phyloP scores from a whole-genome alignment of 1,140 invertebrate species.

The Sogatella furcifera region DNA sequence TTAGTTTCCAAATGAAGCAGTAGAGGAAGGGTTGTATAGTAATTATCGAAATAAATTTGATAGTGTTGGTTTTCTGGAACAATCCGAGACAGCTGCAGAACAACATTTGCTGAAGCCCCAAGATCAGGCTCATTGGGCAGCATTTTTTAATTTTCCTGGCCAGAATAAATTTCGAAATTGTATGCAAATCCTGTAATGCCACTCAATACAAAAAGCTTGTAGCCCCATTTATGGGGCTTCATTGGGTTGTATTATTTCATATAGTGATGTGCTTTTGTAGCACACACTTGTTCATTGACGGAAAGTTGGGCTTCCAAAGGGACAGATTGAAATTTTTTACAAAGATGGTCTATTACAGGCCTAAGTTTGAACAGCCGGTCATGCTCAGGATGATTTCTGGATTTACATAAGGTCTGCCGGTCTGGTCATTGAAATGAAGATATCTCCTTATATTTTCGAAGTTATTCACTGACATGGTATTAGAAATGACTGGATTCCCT shows the following conservation, averaged over 20 bases:
- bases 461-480: conserved; percentile 10
- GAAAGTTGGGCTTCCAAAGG: conserved; percentile 8
- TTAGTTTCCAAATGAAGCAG: conserved; percentile 15
- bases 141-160: conserved; percentile 6
- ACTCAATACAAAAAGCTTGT: conserved; percentile 19
- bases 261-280: conserved; percentile 5
- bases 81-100: conserved; percentile 16
- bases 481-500: conserved; percentile 3
- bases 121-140: conserved; percentile 17
- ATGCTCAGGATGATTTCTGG: background rate
- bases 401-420: background rate
- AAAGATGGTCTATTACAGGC: conserved; percentile 6
- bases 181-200: conserved; percentile 19
- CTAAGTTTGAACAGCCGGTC: conserved; percentile 13
- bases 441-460: conserved; percentile 12
- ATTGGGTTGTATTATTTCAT: conserved; percentile 22
- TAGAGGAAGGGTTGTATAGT: conserved; percentile 18
- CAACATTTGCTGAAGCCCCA: conserved; percentile 18
- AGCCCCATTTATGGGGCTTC: conserved; percentile 23
- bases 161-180: conserved; percentile 20
- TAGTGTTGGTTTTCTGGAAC: conserved; percentile 9
- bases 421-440: conserved; percentile 15
- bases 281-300: conserved; percentile 15
- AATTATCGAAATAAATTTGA: conserved; percentile 26
- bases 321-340: conserved; percentile 1